Percentiles rank a stretch among this genome's conserved stretches.
Evolutionary conservation across 2,888 invertebrate species (phyloP).

Genomic region (Eupithecia inturbata): DNA sequence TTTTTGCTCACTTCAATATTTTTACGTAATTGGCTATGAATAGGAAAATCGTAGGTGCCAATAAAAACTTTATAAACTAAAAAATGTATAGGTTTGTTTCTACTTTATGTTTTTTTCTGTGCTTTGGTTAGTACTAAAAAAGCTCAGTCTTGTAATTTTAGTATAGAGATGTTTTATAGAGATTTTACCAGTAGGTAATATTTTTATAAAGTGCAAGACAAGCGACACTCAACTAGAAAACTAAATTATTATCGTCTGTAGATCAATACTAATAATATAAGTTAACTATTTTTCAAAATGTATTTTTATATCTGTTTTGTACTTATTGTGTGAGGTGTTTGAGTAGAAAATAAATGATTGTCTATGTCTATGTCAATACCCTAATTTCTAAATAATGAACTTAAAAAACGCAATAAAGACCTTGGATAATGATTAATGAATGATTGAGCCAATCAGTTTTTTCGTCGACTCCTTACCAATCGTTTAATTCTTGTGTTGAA

Average conservation of each 20-base stretch:
- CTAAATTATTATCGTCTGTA: neutral
- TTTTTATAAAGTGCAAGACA: neutral
- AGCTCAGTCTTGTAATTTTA: too few species aligned
- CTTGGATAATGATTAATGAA: neutral
- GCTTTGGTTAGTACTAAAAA: too few species aligned
- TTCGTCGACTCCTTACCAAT: neutral
- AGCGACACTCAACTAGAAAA: neutral
- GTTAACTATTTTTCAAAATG: too few species aligned
- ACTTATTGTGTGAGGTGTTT: too few species aligned
- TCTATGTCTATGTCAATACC: too few species aligned
- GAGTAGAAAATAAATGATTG: too few species aligned
- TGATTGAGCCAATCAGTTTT: neutral
- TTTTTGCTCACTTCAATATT: too few species aligned
- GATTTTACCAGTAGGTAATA: too few species aligned
- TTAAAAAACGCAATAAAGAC: neutral
- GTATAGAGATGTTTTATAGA: too few species aligned
- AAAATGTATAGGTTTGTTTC: neutral
- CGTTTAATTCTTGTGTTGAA: neutral
- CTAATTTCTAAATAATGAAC: neutral
- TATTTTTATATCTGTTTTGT: too few species aligned
- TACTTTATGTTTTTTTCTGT: neutral
- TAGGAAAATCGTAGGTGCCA: neutral
- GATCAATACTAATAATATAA: too few species aligned
- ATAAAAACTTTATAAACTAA: neutral
- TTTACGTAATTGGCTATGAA: neutral